Conservation (phyloP, 2,113 vertebrate species). For the Dicaeum eximium region DNA sequence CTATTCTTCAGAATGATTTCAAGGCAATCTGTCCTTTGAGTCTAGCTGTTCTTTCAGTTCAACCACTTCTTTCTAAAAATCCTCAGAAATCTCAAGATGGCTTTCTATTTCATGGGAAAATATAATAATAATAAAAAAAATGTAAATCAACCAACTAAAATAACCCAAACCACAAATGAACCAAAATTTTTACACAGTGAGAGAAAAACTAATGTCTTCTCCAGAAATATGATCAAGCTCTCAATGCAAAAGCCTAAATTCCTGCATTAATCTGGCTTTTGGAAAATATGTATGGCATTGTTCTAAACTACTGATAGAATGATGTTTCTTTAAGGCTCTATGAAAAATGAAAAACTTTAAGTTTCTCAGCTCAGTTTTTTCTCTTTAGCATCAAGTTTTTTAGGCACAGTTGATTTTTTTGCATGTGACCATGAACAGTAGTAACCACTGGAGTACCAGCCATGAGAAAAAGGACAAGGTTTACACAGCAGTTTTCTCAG, state of each 20-base stretch:
- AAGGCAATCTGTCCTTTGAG: neutral
- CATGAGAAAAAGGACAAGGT: neutral
- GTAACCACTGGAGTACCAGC: neutral
- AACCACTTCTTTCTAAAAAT: neutral
- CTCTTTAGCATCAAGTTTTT: neutral
- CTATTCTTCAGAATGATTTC: neutral
- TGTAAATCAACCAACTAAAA: neutral
- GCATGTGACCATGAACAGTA: neutral
- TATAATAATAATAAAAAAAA: neutral
- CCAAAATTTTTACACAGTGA: neutral
- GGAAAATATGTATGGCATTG: neutral
- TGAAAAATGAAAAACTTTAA: neutral
- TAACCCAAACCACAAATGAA: neutral
- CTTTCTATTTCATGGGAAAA: neutral
- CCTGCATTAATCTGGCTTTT: neutral
- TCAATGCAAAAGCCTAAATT: neutral
- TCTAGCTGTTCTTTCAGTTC: neutral
- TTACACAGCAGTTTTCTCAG: neutral
- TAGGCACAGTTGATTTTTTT: neutral
- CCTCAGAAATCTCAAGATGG: neutral
- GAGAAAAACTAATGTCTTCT: neutral
- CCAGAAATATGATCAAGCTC: neutral
- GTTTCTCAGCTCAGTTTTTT: accelerated
- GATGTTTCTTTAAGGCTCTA: accelerated
- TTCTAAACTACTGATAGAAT: neutral